Percentiles rank a stretch among this genome's conserved stretches.
phyloP scores from a whole-genome alignment of 2,888 invertebrate species.

The Hedya salicella region DNA sequence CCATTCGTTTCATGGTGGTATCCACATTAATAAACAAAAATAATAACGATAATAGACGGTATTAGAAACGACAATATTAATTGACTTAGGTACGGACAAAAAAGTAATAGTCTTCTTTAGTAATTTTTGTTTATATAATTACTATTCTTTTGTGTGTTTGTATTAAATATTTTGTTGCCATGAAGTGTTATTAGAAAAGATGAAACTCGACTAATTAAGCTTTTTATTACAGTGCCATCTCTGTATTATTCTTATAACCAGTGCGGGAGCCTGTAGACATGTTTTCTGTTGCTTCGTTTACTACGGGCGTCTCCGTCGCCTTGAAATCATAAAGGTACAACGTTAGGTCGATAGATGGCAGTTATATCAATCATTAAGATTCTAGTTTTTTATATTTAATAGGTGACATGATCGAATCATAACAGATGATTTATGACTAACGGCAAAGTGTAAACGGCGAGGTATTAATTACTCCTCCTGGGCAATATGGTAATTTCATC shows the following conservation, averaged over 20 bases:
- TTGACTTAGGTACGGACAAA: too few species aligned
- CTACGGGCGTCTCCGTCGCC: not conserved
- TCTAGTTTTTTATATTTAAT: not conserved
- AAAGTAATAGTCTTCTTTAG: too few species aligned
- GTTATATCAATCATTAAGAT: not conserved
- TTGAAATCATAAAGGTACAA: not conserved
- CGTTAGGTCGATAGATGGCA: constrained; percentile 17
- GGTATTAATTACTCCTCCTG: constrained; percentile 18
- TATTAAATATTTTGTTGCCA: too few species aligned
- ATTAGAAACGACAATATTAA: not conserved
- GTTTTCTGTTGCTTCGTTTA: not conserved
- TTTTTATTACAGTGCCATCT: constrained; percentile 21
- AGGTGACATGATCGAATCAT: not conserved
- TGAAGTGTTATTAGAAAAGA: too few species aligned
- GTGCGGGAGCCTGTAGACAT: not conserved
- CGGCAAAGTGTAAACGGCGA: constrained; percentile 6
- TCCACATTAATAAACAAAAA: too few species aligned
- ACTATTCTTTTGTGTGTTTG: too few species aligned
- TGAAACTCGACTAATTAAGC: not conserved
- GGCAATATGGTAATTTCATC: constrained; percentile 20
- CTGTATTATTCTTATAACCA: not conserved
- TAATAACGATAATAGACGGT: too few species aligned
- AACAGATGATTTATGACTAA: constrained; percentile 8
- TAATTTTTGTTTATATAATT: too few species aligned
- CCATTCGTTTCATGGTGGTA: not conserved